A percentile compares a stretch with the other conserved stretches of the same genome.
phyloP scores from a whole-genome alignment of 2,113 vertebrate genomes.

The Cynoglossus semilaevis region DNA sequence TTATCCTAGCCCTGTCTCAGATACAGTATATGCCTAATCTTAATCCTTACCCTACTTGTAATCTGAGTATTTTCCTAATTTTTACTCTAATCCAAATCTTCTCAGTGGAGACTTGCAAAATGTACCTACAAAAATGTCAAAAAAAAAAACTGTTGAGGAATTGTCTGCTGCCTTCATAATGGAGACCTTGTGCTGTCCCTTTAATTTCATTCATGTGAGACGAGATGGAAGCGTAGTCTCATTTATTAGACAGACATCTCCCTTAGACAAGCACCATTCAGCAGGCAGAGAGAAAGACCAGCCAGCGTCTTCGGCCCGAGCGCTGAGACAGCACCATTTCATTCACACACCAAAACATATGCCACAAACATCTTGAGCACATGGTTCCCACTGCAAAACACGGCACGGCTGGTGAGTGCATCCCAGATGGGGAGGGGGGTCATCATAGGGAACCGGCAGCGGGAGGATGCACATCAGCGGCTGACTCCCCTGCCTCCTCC shows the following conservation, averaged over 20 bases:
- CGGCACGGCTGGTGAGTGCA: constrained; percentile 4
- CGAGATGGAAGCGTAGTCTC: constrained; percentile 24
- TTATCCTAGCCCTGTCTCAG: no score
- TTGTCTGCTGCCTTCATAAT: constrained; percentile 25
- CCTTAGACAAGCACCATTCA: constrained; percentile 29
- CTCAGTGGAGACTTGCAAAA: no score
- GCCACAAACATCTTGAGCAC: constrained; percentile 56
- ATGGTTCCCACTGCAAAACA: constrained; percentile 59
- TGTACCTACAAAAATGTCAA: not conserved
- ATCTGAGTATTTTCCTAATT: no score
- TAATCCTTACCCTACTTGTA: not conserved
- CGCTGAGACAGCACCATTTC: constrained; percentile 39
- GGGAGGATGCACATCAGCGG: constrained; percentile 16
- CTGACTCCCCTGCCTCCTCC: constrained; percentile 50
- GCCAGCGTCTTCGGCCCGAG: constrained; percentile 21
- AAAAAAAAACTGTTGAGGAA: constrained; percentile 15
- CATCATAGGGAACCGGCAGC: constrained; percentile 9
- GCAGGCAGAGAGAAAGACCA: not conserved
- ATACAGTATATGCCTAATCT: not conserved
- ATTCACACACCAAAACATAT: constrained; percentile 20
- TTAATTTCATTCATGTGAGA: constrained; percentile 57
- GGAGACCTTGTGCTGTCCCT: constrained; percentile 43
- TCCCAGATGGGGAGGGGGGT: constrained; percentile 15
- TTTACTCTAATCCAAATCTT: no score
- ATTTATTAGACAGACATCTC: constrained; percentile 27